Conservation (phyloP, 1,140 invertebrate genomes). For the Propsilocerus akamusi region DNA sequence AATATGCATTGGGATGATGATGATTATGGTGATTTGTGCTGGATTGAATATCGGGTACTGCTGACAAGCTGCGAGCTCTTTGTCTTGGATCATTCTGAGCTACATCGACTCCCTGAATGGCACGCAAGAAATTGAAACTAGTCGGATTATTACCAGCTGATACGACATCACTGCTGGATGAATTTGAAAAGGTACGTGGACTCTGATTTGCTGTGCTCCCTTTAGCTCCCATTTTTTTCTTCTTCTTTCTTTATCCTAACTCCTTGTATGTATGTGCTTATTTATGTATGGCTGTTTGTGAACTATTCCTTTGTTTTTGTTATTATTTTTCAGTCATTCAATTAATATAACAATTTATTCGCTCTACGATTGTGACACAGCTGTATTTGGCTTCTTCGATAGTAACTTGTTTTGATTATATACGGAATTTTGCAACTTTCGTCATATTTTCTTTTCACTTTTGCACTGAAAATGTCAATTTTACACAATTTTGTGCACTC, state of each 20-base stretch:
- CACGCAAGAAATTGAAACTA: slow-evolving; percentile 53
- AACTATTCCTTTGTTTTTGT: too few relatives aligned
- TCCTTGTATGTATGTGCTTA: too few relatives aligned
- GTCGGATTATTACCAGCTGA: slow-evolving; percentile 24
- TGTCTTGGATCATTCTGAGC: slow-evolving; percentile 51
- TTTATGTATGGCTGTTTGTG: too few relatives aligned
- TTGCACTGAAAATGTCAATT: too few relatives aligned
- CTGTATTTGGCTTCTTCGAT: too few relatives aligned
- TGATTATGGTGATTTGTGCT: background rate
- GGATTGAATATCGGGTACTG: slow-evolving; percentile 47
- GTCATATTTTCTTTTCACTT: too few relatives aligned
- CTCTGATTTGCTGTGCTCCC: slow-evolving; percentile 51
- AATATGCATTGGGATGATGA: slow-evolving; percentile 6
- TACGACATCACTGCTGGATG: slow-evolving; percentile 46
- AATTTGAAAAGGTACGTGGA: slow-evolving; percentile 57
- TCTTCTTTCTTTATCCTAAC: slow-evolving; percentile 6
- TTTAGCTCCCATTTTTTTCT: slow-evolving; percentile 54
- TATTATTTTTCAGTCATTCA: too few relatives aligned
- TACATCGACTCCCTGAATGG: slow-evolving; percentile 42
- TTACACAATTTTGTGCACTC: too few relatives aligned
- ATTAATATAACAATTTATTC: too few relatives aligned
- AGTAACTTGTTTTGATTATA: too few relatives aligned
- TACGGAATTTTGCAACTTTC: too few relatives aligned
- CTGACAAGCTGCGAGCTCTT: slow-evolving; percentile 60
- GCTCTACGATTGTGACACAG: too few relatives aligned